Base-by-base conservation (phyloP, 30 jellyfish, hydroid and myxozoan species). In the Pelagia noctiluca region DNA sequence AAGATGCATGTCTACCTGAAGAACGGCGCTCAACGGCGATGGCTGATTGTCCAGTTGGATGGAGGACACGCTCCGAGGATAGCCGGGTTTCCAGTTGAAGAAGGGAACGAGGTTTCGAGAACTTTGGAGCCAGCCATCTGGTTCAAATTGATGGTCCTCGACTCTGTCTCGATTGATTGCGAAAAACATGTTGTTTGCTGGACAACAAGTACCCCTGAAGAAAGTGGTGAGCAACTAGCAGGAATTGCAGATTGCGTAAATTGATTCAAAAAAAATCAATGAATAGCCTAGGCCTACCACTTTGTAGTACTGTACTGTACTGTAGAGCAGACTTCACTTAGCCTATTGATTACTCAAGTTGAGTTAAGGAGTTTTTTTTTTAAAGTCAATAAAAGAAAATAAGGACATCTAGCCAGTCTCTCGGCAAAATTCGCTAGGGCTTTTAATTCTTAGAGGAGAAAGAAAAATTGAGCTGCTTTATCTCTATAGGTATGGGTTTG, bases 51-150 rank as follows among this genome's bases (percentile, higher is more conserved):
- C 12, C 90, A 91, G 18, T 61, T 91, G 22, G 88, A 63, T 2
- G 98, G 86, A 47, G 98, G 98, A 0, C 89, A 86, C 54, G 46
- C 63, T 16, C 98, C 98, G 13, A 71, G 85, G 50, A 29, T 91
- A 76, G 86, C 93, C 37, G 98, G 98, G 25, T 65, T 85, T 33
- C 88, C 98, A n/a, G 80, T 46, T 8, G 50, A 49, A 26, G 84
- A 67, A 22, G 75, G 76, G 2, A 29, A 49, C 24, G 63, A 50
- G 1, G 79, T 85, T 21, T 60, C 96, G 24, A 66, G 76, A 18
- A 71, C 77, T 2, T 28, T 91, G 35, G 98, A 91, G 65, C 98
- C 98, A 47, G 98, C 95, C 25, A 91, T 86, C 22, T 91, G 98
- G 98, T 91, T 91, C 81, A 85, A 86, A 52, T 63, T 91, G 50